Percentiles rank a stretch among this genome's conserved stretches.
phyloP scores from a whole-genome alignment of 35 echinoderm and acorn worm species.

The Anneissia japonica region DNA sequence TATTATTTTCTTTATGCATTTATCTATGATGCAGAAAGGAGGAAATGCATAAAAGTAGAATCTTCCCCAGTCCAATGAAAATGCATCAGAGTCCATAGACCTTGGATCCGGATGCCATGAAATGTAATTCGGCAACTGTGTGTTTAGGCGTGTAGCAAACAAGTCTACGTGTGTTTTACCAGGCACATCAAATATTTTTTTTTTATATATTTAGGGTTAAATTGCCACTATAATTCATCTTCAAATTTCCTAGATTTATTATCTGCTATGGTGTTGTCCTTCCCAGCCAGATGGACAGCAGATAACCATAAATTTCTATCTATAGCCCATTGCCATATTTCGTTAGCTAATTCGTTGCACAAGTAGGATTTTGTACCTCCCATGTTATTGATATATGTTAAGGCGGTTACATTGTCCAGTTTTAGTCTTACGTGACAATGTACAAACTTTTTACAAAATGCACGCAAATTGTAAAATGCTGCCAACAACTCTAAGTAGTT shows the following conservation, averaged over 20 bases:
- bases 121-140: not conserved
- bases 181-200: not conserved
- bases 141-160: not conserved
- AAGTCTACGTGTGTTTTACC: not conserved
- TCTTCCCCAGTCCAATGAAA: not conserved
- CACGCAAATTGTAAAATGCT: slow-evolving; percentile 26
- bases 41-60: slow-evolving; percentile 33
- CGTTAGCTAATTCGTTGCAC: not conserved
- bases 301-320: not conserved
- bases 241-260: not conserved
- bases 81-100: slow-evolving; percentile 19
- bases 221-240: not conserved
- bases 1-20: not conserved
- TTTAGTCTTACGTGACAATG: not conserved
- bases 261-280: not conserved
- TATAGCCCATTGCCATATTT: not conserved
- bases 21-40: not conserved
- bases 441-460: slow-evolving; percentile 13
- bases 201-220: not conserved
- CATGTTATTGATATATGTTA: slow-evolving; percentile 25
- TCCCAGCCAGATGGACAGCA: not conserved
- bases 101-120: slow-evolving; percentile 12
- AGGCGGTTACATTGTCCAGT: slow-evolving; percentile 48
- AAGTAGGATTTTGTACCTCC: not conserved
- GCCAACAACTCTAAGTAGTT: slow-evolving; percentile 21